These are phyloP conservation scores for Xerus rutilus DNA, from an alignment of 2,797 vertebrate genomes.

Conservation along the genomic window DNA sequence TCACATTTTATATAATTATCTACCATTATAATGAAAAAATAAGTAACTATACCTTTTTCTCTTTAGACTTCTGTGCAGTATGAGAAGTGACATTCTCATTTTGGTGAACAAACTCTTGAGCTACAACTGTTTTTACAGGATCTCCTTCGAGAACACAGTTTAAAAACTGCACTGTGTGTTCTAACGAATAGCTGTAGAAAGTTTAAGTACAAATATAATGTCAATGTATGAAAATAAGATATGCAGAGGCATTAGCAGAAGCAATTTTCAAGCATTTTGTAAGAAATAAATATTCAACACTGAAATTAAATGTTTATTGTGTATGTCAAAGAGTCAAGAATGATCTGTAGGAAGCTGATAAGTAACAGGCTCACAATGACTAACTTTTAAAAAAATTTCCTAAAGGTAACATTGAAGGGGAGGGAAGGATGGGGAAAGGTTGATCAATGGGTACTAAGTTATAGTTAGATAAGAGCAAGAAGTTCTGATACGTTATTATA, in stretches of 20 bases:
- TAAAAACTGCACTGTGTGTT: conserved; percentile 94
- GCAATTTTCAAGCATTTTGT: conserved; percentile 40
- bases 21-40: conserved; percentile 43
- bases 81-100: conserved; percentile 86
- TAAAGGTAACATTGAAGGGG: not conserved
- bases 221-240: conserved; percentile 57
- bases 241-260: conserved; percentile 30
- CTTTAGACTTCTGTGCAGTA: conserved; percentile 85
- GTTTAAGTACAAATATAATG: conserved; percentile 65
- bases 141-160: conserved; percentile 93
- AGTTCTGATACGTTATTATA: not conserved
- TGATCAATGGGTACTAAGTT: not conserved
- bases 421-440: not conserved
- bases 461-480: not conserved
- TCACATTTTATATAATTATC: conserved; percentile 27
- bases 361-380: conserved; percentile 18
- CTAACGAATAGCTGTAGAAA: conserved; percentile 93
- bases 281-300: conserved; percentile 54
- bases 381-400: not conserved
- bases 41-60: conserved; percentile 88
- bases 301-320: conserved; percentile 51
- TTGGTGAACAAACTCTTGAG: conserved; percentile 89
- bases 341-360: conserved; percentile 27
- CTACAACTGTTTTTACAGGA: conserved; percentile 95
- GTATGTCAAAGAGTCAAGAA: conserved; percentile 35